Evolutionary conservation across 2,113 vertebrate species (phyloP).

Genomic region (Hyaena hyaena): DNA sequence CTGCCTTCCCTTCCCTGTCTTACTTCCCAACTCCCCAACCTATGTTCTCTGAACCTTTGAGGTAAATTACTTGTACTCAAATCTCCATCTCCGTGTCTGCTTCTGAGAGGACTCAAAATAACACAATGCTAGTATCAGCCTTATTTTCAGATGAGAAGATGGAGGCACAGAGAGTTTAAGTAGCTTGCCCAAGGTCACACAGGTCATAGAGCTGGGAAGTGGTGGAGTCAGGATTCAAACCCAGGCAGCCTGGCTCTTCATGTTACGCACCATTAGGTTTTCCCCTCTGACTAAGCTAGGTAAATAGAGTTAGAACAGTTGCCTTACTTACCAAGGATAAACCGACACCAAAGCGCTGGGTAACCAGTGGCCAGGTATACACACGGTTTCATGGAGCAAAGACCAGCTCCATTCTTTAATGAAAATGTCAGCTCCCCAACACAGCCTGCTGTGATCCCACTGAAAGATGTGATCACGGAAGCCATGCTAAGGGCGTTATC

Average conservation of each 20-base stretch:
- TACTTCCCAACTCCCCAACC: background rate
- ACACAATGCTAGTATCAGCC: background rate
- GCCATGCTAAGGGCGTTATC: background rate
- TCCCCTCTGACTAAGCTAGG: background rate
- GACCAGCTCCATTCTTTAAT: slow-evolving; percentile 45
- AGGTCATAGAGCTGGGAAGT: background rate
- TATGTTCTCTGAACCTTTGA: background rate
- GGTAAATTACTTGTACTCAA: background rate
- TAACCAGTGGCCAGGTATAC: slow-evolving; percentile 34
- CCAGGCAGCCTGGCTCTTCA: background rate
- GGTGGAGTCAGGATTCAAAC: background rate
- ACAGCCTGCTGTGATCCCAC: background rate
- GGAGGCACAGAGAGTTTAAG: background rate
- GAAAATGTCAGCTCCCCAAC: slow-evolving; percentile 60
- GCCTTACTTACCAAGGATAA: background rate
- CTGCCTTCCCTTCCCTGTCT: background rate
- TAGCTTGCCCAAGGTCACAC: background rate
- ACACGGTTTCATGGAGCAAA: background rate
- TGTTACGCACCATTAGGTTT: background rate
- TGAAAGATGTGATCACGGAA: slow-evolving; percentile 20
- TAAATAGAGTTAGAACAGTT: background rate
- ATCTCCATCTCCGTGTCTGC: background rate
- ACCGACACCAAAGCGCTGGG: background rate
- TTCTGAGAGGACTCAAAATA: slow-evolving; percentile 16
- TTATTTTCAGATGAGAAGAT: background rate